These are phyloP conservation scores for Pogonus chalceus DNA, from an alignment of 1,140 invertebrate genomes.

Conservation along the genomic window DNA sequence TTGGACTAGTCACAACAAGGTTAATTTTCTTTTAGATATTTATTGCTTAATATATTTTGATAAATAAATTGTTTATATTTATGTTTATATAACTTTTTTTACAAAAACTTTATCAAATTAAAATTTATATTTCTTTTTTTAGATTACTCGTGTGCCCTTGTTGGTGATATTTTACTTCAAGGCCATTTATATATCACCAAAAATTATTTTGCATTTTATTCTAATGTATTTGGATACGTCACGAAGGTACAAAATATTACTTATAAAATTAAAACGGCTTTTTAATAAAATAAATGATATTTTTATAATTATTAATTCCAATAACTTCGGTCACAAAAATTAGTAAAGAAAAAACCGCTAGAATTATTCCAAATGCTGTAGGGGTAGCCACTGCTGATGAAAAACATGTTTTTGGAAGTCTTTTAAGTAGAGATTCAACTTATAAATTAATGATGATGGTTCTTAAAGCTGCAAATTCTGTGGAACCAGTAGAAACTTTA, in stretches of 20 bases:
- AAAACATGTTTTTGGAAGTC: conserved; percentile 81
- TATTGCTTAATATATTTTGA: no score
- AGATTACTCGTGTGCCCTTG: conserved; percentile 88
- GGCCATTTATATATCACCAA: conserved; percentile 87
- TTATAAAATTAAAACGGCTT: no score
- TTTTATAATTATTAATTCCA: conserved; percentile 65
- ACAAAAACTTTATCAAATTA: no score
- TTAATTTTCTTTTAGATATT: no score
- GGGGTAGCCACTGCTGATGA: conserved; percentile 72
- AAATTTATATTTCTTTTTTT: conserved; percentile 35
- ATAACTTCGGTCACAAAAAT: conserved; percentile 71
- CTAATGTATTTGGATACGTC: conserved; percentile 87
- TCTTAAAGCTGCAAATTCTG: conserved; percentile 28
- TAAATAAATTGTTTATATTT: no score
- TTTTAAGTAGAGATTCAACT: conserved; percentile 69
- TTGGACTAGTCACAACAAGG: no score
- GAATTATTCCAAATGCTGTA: conserved; percentile 84
- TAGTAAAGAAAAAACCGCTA: conserved; percentile 82
- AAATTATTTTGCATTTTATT: conserved; percentile 91
- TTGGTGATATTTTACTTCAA: conserved; percentile 84
- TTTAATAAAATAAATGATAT: no score
- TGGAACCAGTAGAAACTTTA: not conserved
- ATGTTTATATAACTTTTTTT: no score
- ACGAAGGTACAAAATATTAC: conserved; percentile 84
- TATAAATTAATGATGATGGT: conserved; percentile 20